phyloP scores from a whole-genome alignment of 2,113 vertebrate genomes.

The Leucoraja erinaceus region DNA sequence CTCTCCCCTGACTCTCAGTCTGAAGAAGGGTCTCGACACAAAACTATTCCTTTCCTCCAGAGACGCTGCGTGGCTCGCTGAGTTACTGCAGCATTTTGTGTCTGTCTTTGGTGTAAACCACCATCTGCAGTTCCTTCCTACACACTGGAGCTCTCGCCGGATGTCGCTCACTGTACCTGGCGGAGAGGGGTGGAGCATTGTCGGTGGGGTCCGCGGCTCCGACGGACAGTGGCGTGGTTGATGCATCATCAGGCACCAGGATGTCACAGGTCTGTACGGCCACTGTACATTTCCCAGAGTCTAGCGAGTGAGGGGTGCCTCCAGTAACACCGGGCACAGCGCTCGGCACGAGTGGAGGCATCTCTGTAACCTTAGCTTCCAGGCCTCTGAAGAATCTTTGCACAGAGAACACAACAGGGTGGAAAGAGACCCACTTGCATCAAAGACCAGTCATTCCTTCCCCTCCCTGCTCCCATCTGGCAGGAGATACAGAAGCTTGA shows the following conservation, averaged over 20 bases:
- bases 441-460: no score
- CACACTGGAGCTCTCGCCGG: no score
- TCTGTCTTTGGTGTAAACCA: no score
- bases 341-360: background rate
- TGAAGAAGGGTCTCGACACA: no score
- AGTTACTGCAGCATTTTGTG: no score
- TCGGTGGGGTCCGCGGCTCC: background rate
- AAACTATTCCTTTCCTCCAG: no score
- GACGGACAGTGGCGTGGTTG: rapidly evolving
- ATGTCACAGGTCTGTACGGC: slow-evolving; percentile 37
- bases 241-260: rapidly evolving
- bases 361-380: background rate
- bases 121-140: no score
- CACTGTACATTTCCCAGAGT: slow-evolving; percentile 40
- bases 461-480: no score
- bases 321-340: background rate
- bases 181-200: rapidly evolving
- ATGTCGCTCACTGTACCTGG: slow-evolving; percentile 44
- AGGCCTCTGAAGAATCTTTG: background rate
- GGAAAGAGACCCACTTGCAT: no score
- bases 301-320: slow-evolving; percentile 37
- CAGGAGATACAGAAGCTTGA: no score
- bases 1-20: no score
- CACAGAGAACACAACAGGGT: background rate
- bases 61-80: no score